Base-by-base conservation (phyloP, 1,140 invertebrate species). In the Cotesia typhae region DNA sequence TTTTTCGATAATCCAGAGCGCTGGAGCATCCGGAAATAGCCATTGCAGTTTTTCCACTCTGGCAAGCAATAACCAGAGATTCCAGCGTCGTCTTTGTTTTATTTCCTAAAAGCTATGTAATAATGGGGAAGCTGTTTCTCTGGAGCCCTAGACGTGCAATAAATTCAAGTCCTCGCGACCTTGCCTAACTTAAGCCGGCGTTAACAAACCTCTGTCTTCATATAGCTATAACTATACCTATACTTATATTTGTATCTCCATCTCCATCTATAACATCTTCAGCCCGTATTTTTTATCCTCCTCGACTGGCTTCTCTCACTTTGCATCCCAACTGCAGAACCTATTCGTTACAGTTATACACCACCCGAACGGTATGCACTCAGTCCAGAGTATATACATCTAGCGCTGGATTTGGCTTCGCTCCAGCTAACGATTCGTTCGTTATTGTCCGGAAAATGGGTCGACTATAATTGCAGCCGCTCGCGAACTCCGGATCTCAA, bases 381-480 rank as follows among this genome's bases (percentile, higher is more conserved):
- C 6, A 47, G 41, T 47, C 6, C 10, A 47, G 41, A 47, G 41
- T 47, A 7, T 47, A 47, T 47, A 7, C 41, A 47, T 47, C 41
- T 47, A 47, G 41, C 66, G 65, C 71, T 75, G 79, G 81, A 85
- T 83, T 85, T 85, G 84, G 83, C 84, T 71, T 67, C 70, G 69
- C 78, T 84, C 83, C 84, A 84, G 79, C 61, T 36, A 53, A 38
- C 78, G 75, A 79, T 82, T 82, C 80, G 77, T 79, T 79, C 78
- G 82, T 81, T 84, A 85, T 85, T 84, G 84, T 84, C 82, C 75
- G 80, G 79, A 82, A 85, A 85, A 84, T 85, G 79, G 84, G 84
- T 85, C 84, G 83, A 76, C 77, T 81, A 79, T 85, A 85, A 85
- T 85, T 85, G 82, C 82, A 71, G 78, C 76, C 72, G 77, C 59